Percentiles rank a stretch among this genome's conserved stretches.
Conservation (phyloP, 2,113 vertebrate genomes). For the Porphyrio hochstetteri region DNA sequence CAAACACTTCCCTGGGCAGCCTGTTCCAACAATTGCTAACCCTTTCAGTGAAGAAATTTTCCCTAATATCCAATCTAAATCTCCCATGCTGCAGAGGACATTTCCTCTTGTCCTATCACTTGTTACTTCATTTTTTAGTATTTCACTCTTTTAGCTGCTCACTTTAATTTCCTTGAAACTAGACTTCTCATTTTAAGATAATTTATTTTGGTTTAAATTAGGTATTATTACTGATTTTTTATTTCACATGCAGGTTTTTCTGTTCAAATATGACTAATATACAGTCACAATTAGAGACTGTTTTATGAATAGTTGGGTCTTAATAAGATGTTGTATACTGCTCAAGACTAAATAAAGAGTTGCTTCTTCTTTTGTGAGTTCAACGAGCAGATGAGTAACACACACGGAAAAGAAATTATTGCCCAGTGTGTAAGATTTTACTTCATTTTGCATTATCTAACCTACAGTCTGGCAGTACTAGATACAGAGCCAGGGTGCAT, state of each 20-base stretch:
- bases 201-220: slow-evolving; percentile 13
- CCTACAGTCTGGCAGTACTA: not conserved
- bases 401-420: not conserved
- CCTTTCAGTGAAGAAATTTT: too few relatives aligned
- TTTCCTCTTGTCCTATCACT: too few relatives aligned
- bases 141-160: not conserved
- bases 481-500: not conserved
- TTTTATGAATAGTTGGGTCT: not conserved
- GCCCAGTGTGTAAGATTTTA: not conserved
- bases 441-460: not conserved
- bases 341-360: not conserved
- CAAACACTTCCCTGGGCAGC: too few relatives aligned
- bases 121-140: not conserved
- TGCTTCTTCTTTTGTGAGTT: not conserved
- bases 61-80: too few relatives aligned
- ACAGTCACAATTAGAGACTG: not conserved
- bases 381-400: not conserved
- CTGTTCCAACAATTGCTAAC: too few relatives aligned
- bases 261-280: not conserved
- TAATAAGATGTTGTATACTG: not conserved
- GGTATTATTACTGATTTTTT: not conserved
- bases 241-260: not conserved
- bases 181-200: not conserved
- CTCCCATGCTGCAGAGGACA: too few relatives aligned
- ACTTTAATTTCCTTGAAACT: not conserved